Conservation (phyloP, 2,797 vertebrate species). For the Malurus splendens region DNA sequence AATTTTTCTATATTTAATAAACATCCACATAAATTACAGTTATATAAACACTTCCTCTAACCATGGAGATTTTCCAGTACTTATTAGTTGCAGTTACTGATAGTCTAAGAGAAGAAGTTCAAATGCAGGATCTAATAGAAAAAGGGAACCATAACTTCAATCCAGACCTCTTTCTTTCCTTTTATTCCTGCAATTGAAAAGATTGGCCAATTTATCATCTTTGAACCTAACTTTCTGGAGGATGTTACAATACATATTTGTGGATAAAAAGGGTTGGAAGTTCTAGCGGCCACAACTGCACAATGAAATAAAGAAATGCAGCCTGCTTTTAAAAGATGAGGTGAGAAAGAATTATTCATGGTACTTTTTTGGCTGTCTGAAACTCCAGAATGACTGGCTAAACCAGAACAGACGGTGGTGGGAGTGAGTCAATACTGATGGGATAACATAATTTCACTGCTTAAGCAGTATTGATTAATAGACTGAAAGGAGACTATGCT, state of each 20-base stretch:
- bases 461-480: background rate
- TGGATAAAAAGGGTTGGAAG: background rate
- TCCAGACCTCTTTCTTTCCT: background rate
- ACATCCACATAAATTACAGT: conserved; percentile 23
- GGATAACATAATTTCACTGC: background rate
- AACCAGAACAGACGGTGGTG: background rate
- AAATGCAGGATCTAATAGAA: background rate
- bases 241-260: background rate
- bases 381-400: background rate
- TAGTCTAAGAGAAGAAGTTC: background rate
- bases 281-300: background rate
- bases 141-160: background rate
- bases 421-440: background rate
- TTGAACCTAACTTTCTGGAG: background rate
- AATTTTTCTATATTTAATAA: conserved; percentile 29
- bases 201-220: background rate
- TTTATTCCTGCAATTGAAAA: background rate
- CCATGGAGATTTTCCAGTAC: background rate
- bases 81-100: background rate
- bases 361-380: background rate
- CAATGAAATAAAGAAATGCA: background rate
- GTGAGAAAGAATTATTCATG: background rate
- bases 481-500: background rate
- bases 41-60: conserved; percentile 17
- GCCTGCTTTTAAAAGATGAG: background rate